Evolutionary conservation across 2,888 invertebrate genomes (phyloP).

Genomic region (Cartodere bifasciata): DNA sequence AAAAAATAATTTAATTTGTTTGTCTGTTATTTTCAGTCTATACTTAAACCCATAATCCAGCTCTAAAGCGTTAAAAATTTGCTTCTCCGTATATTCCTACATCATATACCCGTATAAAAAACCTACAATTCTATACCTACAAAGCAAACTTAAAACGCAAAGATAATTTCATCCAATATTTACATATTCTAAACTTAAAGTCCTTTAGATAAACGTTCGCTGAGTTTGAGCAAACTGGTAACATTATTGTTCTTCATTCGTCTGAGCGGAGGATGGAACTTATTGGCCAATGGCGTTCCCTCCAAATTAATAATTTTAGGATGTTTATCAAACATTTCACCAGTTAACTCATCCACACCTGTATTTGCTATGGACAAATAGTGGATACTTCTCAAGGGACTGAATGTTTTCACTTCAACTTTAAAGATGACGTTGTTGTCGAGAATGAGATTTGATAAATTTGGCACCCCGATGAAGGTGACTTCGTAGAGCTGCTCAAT

Average conservation of each 20-base stretch:
- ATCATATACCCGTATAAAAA: too few relatives aligned
- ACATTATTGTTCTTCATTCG: conserved; percentile 27
- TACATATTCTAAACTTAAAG: too few relatives aligned
- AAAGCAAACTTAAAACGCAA: too few relatives aligned
- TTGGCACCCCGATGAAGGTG: conserved; percentile 28
- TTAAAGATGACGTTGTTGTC: conserved; percentile 26
- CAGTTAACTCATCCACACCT: conserved; percentile 26
- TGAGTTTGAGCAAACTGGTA: conserved; percentile 21
- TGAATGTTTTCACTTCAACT: conserved; percentile 27
- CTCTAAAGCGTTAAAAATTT: too few relatives aligned
- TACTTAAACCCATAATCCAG: too few relatives aligned
- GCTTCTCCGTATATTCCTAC: too few relatives aligned
- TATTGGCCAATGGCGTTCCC: conserved; percentile 27
- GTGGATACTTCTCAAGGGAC: conserved; percentile 24
- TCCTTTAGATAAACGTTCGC: too few relatives aligned
- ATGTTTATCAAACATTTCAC: conserved; percentile 27
- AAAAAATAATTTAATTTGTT: too few relatives aligned
- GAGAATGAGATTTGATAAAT: conserved; percentile 26
- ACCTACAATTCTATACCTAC: too few relatives aligned
- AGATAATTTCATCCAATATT: too few relatives aligned
- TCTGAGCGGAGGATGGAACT: conserved; percentile 29
- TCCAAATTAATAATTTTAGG: conserved; percentile 29
- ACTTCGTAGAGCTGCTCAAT: conserved; percentile 29
- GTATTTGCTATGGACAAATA: conserved; percentile 31
- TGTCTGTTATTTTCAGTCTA: too few relatives aligned